Percentiles rank a stretch among this genome's conserved stretches.
phyloP scores from a whole-genome alignment of 2,888 invertebrate species.

The Nebria brevicollis region DNA sequence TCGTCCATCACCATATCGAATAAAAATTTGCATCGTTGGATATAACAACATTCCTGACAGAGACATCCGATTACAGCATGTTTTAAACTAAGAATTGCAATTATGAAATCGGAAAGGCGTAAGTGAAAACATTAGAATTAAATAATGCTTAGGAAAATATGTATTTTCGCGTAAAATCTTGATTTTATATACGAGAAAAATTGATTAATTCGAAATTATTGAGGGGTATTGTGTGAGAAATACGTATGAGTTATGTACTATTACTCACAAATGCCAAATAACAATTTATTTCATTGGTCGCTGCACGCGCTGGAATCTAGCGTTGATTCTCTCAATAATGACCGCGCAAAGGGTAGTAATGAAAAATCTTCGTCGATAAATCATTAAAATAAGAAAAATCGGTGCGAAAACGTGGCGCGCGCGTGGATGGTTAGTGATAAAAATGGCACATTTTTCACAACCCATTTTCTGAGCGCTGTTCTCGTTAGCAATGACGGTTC shows the following conservation, averaged over 20 bases:
- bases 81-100: background rate
- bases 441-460: constrained; percentile 34
- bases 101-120: background rate
- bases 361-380: constrained; percentile 31
- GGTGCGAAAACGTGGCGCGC: constrained; percentile 6
- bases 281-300: background rate
- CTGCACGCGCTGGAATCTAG: background rate
- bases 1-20: too few species aligned
- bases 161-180: background rate
- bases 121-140: background rate
- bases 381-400: constrained; percentile 16
- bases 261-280: background rate
- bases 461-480: constrained; percentile 14
- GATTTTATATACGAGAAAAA: background rate
- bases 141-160: background rate
- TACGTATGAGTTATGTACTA: background rate
- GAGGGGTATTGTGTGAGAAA: background rate
- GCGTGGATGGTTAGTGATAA: constrained; percentile 29
- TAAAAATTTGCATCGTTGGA: too few species aligned
- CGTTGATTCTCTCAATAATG: background rate
- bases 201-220: background rate
- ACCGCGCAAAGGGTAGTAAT: constrained; percentile 19
- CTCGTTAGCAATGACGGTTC: constrained; percentile 22
- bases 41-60: too few species aligned
- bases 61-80: background rate